Percentiles rank a stretch among this genome's conserved stretches.
Evolutionary conservation across 2,113 vertebrate species (phyloP).

Genomic region (Potamarius usumacintae): DNA sequence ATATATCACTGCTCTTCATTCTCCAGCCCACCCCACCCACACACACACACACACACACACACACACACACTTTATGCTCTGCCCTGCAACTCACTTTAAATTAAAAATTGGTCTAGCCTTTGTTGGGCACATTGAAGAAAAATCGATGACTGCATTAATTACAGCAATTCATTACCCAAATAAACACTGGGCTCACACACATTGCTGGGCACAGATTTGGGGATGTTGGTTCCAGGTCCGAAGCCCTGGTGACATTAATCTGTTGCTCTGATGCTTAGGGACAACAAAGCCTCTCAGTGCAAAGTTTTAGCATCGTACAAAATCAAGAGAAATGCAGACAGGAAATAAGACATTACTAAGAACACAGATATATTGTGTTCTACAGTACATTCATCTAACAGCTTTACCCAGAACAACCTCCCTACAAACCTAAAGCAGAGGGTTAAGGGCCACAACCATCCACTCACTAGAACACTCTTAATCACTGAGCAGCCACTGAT

Average conservation of each 20-base stretch:
- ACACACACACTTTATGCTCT: slow-evolving; percentile 40
- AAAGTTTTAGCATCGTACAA: slow-evolving; percentile 55
- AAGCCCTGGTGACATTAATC: slow-evolving; percentile 87
- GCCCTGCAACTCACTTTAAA: slow-evolving; percentile 84
- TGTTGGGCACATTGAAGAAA: slow-evolving; percentile 81
- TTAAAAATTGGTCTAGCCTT: slow-evolving; percentile 95
- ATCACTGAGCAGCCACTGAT: background rate
- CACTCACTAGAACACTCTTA: background rate
- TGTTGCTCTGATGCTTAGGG: slow-evolving; percentile 87
- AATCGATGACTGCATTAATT: slow-evolving; percentile 98
- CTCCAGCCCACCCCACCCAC: too few relatives aligned
- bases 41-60: too few relatives aligned
- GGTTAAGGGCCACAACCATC: background rate
- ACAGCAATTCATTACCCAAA: slow-evolving; percentile 97
- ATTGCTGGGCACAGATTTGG: slow-evolving; percentile 83
- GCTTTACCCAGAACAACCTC: background rate
- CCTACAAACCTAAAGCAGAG: background rate
- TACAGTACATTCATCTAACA: background rate
- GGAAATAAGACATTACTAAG: background rate
- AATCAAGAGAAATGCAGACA: slow-evolving; percentile 13
- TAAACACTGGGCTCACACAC: slow-evolving; percentile 89
- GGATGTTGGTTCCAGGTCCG: slow-evolving; percentile 70
- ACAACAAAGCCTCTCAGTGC: slow-evolving; percentile 81
- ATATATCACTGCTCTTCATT: slow-evolving; percentile 60
- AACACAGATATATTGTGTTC: background rate